Base-by-base conservation (phyloP, 2,113 vertebrate species). In the Scalopus aquaticus region DNA sequence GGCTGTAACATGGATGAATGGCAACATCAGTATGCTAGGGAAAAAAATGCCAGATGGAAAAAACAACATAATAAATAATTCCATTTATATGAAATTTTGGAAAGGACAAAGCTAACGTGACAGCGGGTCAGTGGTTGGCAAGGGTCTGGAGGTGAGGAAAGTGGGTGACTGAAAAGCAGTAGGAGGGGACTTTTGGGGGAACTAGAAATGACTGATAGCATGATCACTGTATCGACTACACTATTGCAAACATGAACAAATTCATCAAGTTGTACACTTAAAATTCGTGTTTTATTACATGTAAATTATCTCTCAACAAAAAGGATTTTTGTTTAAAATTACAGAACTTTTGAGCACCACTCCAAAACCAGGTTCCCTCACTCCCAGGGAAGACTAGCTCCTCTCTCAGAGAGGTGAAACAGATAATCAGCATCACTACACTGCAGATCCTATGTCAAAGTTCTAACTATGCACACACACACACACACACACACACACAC, bases 241-340 rank as follows among this genome's bases (percentile, higher is more conserved):
- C 26, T 64, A 35, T 32, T 72, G 32, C 58, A 82, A 73, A 70
- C 2, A 49, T 90, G 44, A 44, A 82, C 69, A 82, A 70, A 81
- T 69, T 70, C 56, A 72, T 32, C 20, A 54, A 79, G 89, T 6
- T 84, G 54, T 82, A 89, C 24, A 89, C 16, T 81, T 73, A 86
- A 69, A 72, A 73, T 62, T 82, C 28, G 42, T 88, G 24, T 64
- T 44, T 82, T 89, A 56, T 24, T 72, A 11, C 32, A 82, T 85
- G 39, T 80, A 92, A 78, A 19, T 69, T 90, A 35, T 62, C 85
- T 72, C 26, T 95, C 88, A 89, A 65, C 64, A 88, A 81, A 67
- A 26, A 24, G 2, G 10, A 77, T 67, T 73, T 91, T 70, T 54
- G 9, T 49, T 49, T 49, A 49, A 76, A 87, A 92, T 56, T 72